Percentiles rank a stretch among this genome's conserved stretches.
Evolutionary conservation across 2,797 vertebrate genomes (phyloP).

Genomic region (Natrix natrix): DNA sequence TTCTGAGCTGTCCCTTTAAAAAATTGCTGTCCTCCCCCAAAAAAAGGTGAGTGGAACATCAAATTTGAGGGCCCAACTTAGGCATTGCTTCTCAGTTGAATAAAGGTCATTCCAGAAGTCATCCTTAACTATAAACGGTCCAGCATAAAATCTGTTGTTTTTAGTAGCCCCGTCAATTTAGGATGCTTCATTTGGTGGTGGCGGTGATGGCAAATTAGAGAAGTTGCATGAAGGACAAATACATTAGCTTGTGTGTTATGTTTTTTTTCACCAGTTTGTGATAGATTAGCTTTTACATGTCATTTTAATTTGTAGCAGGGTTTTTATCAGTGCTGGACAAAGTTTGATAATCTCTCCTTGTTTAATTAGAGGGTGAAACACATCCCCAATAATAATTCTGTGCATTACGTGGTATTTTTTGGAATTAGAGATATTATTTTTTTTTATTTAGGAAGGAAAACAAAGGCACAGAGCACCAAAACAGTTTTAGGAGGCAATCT

Average conservation of each 20-base stretch:
- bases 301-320: conserved; percentile 68
- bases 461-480: neutral
- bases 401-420: conserved; percentile 48
- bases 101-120: neutral
- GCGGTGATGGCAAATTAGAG: conserved; percentile 21
- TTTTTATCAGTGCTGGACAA: conserved; percentile 70
- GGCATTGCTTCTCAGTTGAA: neutral
- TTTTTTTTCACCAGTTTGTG: conserved; percentile 49
- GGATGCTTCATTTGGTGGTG: conserved; percentile 26
- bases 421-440: conserved; percentile 37
- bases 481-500: neutral
- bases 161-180: neutral
- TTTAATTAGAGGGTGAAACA: conserved; percentile 69
- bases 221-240: conserved; percentile 54
- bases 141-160: neutral
- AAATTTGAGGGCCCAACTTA: neutral
- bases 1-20: neutral
- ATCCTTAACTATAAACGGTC: neutral
- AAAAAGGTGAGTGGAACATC: neutral
- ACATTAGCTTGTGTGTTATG: conserved; percentile 30
- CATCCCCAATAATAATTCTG: conserved; percentile 60
- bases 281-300: conserved; percentile 62
- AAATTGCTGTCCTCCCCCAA: no score
- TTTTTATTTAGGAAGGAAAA: conserved; percentile 19
- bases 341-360: conserved; percentile 72